Evolutionary conservation across 2,888 invertebrate genomes (phyloP).

Genomic region (Coelogynopora nodosa): DNA sequence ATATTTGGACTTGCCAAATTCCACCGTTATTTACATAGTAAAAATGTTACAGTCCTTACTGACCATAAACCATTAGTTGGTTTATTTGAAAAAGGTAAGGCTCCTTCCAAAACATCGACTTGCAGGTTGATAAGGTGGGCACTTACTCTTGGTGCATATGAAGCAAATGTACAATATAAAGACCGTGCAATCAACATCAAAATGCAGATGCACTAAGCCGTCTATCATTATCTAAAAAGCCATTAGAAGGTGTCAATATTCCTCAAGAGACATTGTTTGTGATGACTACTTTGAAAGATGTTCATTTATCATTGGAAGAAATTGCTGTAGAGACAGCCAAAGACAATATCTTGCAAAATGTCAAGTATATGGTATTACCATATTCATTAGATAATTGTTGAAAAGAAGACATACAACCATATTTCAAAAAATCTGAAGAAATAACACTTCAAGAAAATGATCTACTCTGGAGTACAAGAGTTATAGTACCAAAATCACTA

Average conservation of each 20-base stretch:
- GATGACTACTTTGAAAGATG: background rate
- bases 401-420: background rate
- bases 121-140: conserved; percentile 13
- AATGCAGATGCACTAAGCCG: conserved; percentile 18
- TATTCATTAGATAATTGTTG: background rate
- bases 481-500: conserved; percentile 13
- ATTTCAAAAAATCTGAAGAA: conserved; percentile 15
- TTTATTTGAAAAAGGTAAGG: conserved; percentile 36
- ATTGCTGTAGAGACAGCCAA: conserved; percentile 16
- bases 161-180: conserved; percentile 13
- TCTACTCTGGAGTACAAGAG: conserved; percentile 15
- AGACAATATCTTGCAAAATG: background rate
- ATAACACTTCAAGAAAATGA: conserved; percentile 14
- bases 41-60: background rate
- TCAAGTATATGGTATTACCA: conserved; percentile 1
- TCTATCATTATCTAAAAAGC: conserved; percentile 3
- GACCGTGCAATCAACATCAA: background rate
- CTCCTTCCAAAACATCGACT: conserved; percentile 18
- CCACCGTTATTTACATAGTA: conserved; percentile 5
- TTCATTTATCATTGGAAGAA: background rate
- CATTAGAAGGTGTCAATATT: background rate
- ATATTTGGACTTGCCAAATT: conserved; percentile 26
- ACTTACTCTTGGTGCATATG: background rate
- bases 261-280: conserved; percentile 19
- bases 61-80: conserved; percentile 29